Percentiles rank a stretch among this genome's conserved stretches.
Evolutionary conservation across 2,113 vertebrate genomes (phyloP).

Genomic region (Galeopterus variegatus): DNA sequence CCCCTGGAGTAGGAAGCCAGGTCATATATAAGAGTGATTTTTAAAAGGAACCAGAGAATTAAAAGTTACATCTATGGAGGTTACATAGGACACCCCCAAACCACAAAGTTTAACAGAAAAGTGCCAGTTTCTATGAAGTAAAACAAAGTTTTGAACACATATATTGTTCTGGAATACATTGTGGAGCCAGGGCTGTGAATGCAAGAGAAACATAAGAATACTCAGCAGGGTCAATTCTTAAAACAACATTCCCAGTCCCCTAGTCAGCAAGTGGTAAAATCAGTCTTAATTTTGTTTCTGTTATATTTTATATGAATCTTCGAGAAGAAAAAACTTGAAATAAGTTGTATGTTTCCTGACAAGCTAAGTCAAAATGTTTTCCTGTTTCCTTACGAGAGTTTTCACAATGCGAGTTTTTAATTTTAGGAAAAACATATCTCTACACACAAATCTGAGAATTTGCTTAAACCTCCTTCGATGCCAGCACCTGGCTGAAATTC

Average conservation of each 20-base stretch:
- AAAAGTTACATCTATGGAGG: background rate
- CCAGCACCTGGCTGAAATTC: constrained; percentile 40
- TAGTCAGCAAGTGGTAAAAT: constrained; percentile 65
- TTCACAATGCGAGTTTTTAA: constrained; percentile 71
- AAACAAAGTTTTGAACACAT: background rate
- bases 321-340: constrained; percentile 78
- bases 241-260: background rate
- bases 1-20: background rate
- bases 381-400: constrained; percentile 73
- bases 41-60: constrained; percentile 8
- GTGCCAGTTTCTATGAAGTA: background rate
- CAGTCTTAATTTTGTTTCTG: constrained; percentile 63
- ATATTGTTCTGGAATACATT: background rate
- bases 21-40: background rate
- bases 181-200: background rate
- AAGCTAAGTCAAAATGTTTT: constrained; percentile 83
- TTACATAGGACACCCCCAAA: background rate
- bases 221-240: background rate
- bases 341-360: constrained; percentile 78
- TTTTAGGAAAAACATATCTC: constrained; percentile 62
- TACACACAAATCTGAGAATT: constrained; percentile 47
- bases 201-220: background rate
- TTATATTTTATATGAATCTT: constrained; percentile 65
- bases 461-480: background rate
- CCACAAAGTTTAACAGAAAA: background rate